Base-by-base conservation (phyloP, 2,888 invertebrate genomes). In the Drosophila stalkeri region DNA sequence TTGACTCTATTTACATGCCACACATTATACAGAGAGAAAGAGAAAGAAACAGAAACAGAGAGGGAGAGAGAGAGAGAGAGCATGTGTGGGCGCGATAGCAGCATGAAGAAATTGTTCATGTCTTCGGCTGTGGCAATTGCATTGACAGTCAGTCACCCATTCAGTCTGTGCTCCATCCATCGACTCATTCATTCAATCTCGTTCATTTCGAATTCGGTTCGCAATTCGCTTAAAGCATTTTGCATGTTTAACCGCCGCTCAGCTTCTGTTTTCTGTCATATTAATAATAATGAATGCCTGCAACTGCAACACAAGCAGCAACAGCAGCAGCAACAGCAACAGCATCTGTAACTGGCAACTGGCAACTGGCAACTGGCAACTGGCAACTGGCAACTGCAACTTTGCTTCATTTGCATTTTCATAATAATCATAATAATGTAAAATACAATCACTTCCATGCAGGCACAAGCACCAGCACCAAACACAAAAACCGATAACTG, bases 381-480 rank as follows among this genome's bases (percentile, higher is more conserved):
- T 46, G 46, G 23, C 46, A 46, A 47, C 47, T 23, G 46, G 46
- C 23, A 16, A 27, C 27, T 27, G 7, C 27, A 49, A 12, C n/a
- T 18, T 12, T 72, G 66, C 66, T 77, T 89, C 82, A 89, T 89
- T 89, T 86, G 87, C 87, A 89, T 89, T 86, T 85, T 74, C 81
- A 87, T 85, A 86, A 86, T 86, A 79, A 86, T 84, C 77, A 89
- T 76, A 77, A 77, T 82, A 75, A 83, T 78, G 72, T 65, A 43
- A 59, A 67, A 51, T 55, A 60, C 37, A 43, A 69, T 18, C 64
- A 47, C 64, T 27, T 35, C 63, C 46, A 27, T 5, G 31, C 70
- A 70, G 31, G 27, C 27, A 27, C 27, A 6, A 68, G 70, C 37
- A 44, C 39, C 62, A 44, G 16, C 57, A 72, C 18, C 64, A 66